Conservation (phyloP, 2,888 invertebrate genomes). For the Erebia palarica region DNA sequence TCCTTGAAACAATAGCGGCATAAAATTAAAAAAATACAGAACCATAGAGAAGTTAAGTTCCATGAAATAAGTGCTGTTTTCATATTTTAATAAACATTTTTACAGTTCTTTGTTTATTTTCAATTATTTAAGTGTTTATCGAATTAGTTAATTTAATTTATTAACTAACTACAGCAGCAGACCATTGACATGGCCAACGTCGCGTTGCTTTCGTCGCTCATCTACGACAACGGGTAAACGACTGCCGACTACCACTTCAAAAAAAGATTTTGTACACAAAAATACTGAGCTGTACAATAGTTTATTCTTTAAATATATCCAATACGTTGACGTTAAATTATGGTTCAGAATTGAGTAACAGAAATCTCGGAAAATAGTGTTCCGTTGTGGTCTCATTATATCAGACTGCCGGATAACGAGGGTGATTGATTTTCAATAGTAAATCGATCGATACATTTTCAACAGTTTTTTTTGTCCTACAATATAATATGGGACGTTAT, state of each 20-base stretch:
- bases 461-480: not conserved
- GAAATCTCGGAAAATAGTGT: slow-evolving; percentile 36
- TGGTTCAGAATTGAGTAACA: slow-evolving; percentile 35
- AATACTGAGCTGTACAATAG: not conserved
- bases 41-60: not conserved
- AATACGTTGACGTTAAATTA: slow-evolving; percentile 36
- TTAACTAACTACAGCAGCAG: too few species aligned
- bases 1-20: slow-evolving; percentile 26
- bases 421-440: slow-evolving; percentile 32
- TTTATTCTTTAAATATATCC: slow-evolving; percentile 21
- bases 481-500: too few species aligned
- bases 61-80: too few species aligned
- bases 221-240: not conserved
- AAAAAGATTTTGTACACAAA: not conserved
- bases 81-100: too few species aligned
- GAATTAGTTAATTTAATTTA: too few species aligned
- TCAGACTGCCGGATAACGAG: slow-evolving; percentile 31
- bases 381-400: slow-evolving; percentile 36
- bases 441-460: too few species aligned
- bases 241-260: not conserved
- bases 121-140: too few species aligned
- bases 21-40: slow-evolving; percentile 25
- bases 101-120: too few species aligned
- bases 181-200: too few species aligned
- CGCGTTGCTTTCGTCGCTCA: too few species aligned